These are phyloP conservation scores for Bedellia somnulentella DNA, from an alignment of 2,888 invertebrate species.

Conservation along the genomic window DNA sequence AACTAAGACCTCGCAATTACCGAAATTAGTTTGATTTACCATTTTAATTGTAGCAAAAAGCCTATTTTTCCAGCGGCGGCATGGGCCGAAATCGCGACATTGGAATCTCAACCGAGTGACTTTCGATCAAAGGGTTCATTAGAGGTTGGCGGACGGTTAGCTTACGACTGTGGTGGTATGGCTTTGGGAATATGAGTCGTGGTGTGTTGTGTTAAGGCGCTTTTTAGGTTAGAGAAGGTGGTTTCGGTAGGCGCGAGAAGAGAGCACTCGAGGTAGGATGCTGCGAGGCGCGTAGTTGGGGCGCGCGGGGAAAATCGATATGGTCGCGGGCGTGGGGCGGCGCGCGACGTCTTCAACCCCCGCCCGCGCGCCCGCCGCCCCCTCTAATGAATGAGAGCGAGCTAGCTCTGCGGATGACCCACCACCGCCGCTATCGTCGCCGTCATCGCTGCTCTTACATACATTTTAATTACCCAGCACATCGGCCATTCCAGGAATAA, in stretches of 20 bases:
- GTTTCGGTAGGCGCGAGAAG: slow-evolving; percentile 56
- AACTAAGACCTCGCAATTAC: slow-evolving; percentile 59
- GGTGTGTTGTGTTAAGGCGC: slow-evolving; percentile 50
- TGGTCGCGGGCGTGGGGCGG: slow-evolving; percentile 39
- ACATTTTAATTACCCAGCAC: neutral
- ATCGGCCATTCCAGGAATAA: no score
- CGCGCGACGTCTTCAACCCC: slow-evolving; percentile 55
- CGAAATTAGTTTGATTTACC: slow-evolving; percentile 62
- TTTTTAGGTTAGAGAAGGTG: slow-evolving; percentile 54
- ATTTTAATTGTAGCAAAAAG: slow-evolving; percentile 62
- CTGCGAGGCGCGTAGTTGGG: slow-evolving; percentile 43
- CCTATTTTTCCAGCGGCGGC: slow-evolving; percentile 49
- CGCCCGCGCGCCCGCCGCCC: slow-evolving; percentile 21
- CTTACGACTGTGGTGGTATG: no score
- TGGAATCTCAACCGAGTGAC: slow-evolving; percentile 58
- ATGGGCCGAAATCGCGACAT: slow-evolving; percentile 31
- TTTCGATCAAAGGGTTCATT: slow-evolving; percentile 51
- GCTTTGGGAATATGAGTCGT: slow-evolving; percentile 49
- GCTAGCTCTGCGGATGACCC: slow-evolving; percentile 48
- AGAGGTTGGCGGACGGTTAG: slow-evolving; percentile 31
- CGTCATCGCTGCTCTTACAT: neutral
- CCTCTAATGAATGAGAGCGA: slow-evolving; percentile 59
- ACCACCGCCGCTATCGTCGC: neutral
- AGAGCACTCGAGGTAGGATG: slow-evolving; percentile 61
- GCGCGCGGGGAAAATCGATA: slow-evolving; percentile 54